Evolutionary conservation across 2,797 vertebrate species (phyloP).

Genomic region (Acrocephalus scirpaceus): DNA sequence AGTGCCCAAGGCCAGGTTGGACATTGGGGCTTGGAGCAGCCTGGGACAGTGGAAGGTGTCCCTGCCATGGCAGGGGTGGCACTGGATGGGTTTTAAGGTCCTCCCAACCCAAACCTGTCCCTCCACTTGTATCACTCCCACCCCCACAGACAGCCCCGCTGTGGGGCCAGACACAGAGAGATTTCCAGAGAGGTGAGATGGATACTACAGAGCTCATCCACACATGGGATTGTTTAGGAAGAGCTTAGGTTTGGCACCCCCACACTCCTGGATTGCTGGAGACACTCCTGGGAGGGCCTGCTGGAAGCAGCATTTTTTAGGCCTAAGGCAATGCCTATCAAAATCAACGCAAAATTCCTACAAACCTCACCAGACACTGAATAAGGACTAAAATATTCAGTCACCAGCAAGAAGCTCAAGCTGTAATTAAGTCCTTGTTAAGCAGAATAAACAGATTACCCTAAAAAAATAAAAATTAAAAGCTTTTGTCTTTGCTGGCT

Average conservation of each 20-base stretch:
- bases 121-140: neutral
- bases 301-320: neutral
- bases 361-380: neutral
- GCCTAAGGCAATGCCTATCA: neutral
- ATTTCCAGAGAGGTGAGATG: neutral
- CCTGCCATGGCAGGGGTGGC: neutral
- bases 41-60: neutral
- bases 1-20: neutral
- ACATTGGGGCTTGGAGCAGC: neutral
- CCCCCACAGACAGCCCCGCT: neutral
- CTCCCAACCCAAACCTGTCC: neutral
- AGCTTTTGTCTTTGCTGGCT: neutral
- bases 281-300: neutral
- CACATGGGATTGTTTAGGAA: neutral
- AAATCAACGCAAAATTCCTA: neutral
- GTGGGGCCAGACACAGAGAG: neutral
- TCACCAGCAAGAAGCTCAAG: neutral
- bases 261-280: neutral
- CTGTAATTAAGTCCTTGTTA: neutral
- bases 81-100: rapidly evolving
- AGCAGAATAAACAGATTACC: neutral
- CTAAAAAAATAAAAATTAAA: neutral
- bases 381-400: neutral
- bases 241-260: neutral
- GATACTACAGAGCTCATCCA: neutral